Evolutionary conservation across 2,797 vertebrate genomes (phyloP), one percentile per base, ranked within the genome.

Genomic region (Staurois parvus): DNA sequence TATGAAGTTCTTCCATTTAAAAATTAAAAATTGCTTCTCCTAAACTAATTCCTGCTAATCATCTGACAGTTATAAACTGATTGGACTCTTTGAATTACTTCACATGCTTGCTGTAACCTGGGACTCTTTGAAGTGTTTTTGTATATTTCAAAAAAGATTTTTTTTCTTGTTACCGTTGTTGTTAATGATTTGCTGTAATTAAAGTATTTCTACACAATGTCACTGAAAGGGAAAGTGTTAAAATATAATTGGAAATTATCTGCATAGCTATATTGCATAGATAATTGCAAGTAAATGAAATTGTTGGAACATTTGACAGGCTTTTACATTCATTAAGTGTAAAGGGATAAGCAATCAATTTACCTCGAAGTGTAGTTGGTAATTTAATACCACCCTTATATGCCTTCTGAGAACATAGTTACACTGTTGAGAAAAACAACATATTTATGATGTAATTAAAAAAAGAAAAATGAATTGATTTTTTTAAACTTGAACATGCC

Each of bases 371-470:
- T 73, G 80, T 83, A 82, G 80, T 78, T 86, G 81, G 75, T 79
- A 86, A 86, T 86, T 83, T 86, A 86, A 83, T 79, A 29, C 80
- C 69, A 67, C 75, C 75, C 78, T 86, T 83, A 86, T 83, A 78
- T 42, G 75, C 59, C 80, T 86, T 86, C 80, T 78, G 85, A 86
- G 85, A 86, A 72, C 67, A 83, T 83, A 86, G 80, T 68, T 86
- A 68, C 78, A 76, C 80, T 78, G 85, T 79, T 83, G 80, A 83
- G 80, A 86, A 86, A 86, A 86, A 86, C 85, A 86, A 86, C 80
- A 83, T 86, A 83, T 86, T 86, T 83, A 86, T 83, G 85, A 83
- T 86, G 80, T 86, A 86, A 86, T 86, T 86, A 86, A 86, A 86
- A 37, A 85, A 86, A 64, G 56, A 72, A 83, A 86, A 86, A 86